phyloP scores from a whole-genome alignment of 2,888 invertebrate species.

The Ophioninae sp. region DNA sequence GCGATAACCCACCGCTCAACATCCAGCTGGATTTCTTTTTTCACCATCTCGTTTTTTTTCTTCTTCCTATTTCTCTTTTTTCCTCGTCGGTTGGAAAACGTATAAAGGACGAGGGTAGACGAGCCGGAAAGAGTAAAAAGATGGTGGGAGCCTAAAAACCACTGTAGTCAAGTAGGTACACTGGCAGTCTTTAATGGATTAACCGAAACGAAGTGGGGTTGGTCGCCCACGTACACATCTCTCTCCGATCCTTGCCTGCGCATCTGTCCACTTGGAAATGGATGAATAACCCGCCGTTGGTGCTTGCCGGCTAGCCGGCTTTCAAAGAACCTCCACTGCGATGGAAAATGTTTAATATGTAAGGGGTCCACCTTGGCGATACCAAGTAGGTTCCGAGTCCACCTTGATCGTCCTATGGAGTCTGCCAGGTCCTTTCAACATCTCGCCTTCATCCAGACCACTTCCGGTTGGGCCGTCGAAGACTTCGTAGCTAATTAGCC shows the following conservation, averaged over 20 bases:
- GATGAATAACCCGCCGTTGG: constrained; percentile 44
- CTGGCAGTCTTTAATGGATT: constrained; percentile 60
- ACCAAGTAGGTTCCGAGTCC: constrained; percentile 44
- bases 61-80: not conserved
- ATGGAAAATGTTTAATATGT: constrained; percentile 51
- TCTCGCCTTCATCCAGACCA: constrained; percentile 26
- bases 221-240: constrained; percentile 6
- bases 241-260: not conserved
- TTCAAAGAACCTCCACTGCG: constrained; percentile 42
- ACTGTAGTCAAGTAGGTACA: constrained; percentile 60
- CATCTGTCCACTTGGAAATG: constrained; percentile 55
- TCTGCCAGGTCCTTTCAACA: constrained; percentile 30
- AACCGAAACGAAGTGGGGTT: constrained; percentile 46
- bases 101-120: constrained; percentile 41
- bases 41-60: not conserved
- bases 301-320: constrained; percentile 33
- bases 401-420: not conserved
- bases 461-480: constrained; percentile 17
- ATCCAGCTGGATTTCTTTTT: constrained; percentile 46
- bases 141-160: constrained; percentile 53
- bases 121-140: constrained; percentile 5
- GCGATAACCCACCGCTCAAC: constrained; percentile 11
- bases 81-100: constrained; percentile 22
- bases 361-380: constrained; percentile 49
- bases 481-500: constrained; percentile 32